Evolutionary conservation across 2,888 invertebrate species (phyloP).

Genomic region (Rhingia rostrata): DNA sequence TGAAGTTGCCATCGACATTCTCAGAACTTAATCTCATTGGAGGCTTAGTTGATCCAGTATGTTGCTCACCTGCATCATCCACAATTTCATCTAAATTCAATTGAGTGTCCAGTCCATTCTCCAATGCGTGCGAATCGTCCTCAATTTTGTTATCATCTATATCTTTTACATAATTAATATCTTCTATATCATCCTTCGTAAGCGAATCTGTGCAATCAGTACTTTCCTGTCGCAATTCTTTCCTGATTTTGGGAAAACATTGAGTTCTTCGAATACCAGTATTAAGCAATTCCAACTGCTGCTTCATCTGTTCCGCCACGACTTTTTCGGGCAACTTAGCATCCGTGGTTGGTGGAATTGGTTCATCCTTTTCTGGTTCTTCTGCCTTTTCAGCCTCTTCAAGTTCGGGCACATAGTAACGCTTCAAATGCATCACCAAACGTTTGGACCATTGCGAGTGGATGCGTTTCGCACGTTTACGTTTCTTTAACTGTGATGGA

Average conservation of each 20-base stretch:
- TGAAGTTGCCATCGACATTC: constrained; percentile 76
- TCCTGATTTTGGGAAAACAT: constrained; percentile 1
- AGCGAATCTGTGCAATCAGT: too few species aligned
- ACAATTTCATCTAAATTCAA: constrained; percentile 1
- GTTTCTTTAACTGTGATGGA: constrained; percentile 77
- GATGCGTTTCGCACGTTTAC: constrained; percentile 76
- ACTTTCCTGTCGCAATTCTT: too few species aligned
- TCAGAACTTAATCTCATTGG: background rate
- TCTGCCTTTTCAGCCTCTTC: constrained; percentile 24
- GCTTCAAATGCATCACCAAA: constrained; percentile 77
- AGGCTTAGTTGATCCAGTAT: background rate
- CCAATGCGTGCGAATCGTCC: background rate
- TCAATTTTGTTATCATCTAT: background rate
- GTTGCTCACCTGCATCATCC: background rate
- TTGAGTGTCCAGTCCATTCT: background rate
- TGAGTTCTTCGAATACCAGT: constrained; percentile 77
- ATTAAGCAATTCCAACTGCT: constrained; percentile 80
- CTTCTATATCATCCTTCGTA: too few species aligned
- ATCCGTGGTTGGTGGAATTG: background rate
- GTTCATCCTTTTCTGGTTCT: constrained; percentile 13
- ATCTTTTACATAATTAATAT: background rate
- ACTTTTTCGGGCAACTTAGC: constrained; percentile 76
- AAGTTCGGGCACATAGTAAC: constrained; percentile 67
- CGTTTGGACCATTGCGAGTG: constrained; percentile 79
- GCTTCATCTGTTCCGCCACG: constrained; percentile 79